Evolutionary conservation across 2,797 vertebrate genomes (phyloP).

Genomic region (Leucoraja ocellata): DNA sequence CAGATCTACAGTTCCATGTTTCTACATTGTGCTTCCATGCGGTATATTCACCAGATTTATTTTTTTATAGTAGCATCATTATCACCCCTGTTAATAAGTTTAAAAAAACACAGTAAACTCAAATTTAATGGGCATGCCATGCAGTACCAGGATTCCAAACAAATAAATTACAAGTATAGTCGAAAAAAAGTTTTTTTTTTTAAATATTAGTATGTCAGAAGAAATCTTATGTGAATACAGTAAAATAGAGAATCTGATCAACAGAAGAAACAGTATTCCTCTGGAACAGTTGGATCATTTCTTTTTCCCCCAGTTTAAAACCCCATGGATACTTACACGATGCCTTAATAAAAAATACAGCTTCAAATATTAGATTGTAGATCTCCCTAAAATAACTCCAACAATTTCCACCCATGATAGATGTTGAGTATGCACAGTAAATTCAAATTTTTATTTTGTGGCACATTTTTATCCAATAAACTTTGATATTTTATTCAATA

Average conservation of each 20-base stretch:
- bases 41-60: background rate
- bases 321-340: background rate
- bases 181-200: background rate
- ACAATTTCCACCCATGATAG: background rate
- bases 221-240: background rate
- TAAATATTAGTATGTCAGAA: background rate
- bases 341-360: background rate
- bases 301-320: background rate
- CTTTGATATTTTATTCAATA: background rate
- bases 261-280: background rate
- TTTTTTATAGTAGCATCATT: background rate
- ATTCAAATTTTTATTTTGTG: background rate
- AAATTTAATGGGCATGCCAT: background rate
- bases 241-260: background rate
- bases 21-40: background rate
- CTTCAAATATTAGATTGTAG: background rate
- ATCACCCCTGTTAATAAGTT: background rate
- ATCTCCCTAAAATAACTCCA: background rate
- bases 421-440: background rate
- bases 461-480: background rate
- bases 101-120: background rate
- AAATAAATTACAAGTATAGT: background rate
- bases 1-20: too few relatives aligned
- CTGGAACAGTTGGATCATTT: background rate
- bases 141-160: background rate